These are phyloP conservation scores for Nomada fabriciana DNA, from an alignment of 2,888 invertebrate species.

Conservation along the genomic window DNA sequence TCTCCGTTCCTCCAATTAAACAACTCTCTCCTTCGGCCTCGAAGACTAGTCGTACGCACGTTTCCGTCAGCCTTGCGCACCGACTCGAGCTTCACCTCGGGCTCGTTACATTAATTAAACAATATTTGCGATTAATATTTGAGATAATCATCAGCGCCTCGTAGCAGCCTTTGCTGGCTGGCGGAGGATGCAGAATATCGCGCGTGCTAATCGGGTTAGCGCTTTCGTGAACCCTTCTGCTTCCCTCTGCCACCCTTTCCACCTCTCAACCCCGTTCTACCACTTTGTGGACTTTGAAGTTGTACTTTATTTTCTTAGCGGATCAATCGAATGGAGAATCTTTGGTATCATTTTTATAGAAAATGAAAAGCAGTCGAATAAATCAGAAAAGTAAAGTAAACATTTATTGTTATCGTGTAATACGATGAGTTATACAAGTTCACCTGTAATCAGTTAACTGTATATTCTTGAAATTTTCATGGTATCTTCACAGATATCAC, in stretches of 20 bases:
- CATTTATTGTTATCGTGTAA: too few relatives aligned
- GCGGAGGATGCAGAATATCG: constrained; percentile 72
- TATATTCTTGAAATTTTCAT: too few relatives aligned
- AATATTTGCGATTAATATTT: constrained; percentile 83
- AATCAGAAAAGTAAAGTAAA: too few relatives aligned
- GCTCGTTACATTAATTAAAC: constrained; percentile 81
- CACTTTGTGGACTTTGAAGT: neutral
- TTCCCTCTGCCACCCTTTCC: constrained; percentile 30
- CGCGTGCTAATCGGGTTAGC: constrained; percentile 77
- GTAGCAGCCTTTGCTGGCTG: constrained; percentile 67
- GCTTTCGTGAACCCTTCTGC: constrained; percentile 67
- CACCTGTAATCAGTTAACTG: too few relatives aligned
- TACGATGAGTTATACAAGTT: too few relatives aligned
- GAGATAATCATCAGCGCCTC: constrained; percentile 82
- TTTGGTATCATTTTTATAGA: neutral
- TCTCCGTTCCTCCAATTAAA: constrained; percentile 14
- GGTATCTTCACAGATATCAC: too few relatives aligned
- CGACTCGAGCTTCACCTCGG: constrained; percentile 62
- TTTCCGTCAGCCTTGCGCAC: constrained; percentile 51
- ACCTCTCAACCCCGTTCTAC: neutral
- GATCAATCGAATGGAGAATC: constrained; percentile 6
- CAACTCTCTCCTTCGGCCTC: constrained; percentile 16
- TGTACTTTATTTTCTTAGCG: neutral
- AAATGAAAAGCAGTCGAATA: too few relatives aligned
- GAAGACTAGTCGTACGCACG: constrained; percentile 49